Percentiles rank a stretch among this genome's conserved stretches.
Conservation (phyloP, 2,797 vertebrate species). For the Synaphobranchus kaupii region DNA sequence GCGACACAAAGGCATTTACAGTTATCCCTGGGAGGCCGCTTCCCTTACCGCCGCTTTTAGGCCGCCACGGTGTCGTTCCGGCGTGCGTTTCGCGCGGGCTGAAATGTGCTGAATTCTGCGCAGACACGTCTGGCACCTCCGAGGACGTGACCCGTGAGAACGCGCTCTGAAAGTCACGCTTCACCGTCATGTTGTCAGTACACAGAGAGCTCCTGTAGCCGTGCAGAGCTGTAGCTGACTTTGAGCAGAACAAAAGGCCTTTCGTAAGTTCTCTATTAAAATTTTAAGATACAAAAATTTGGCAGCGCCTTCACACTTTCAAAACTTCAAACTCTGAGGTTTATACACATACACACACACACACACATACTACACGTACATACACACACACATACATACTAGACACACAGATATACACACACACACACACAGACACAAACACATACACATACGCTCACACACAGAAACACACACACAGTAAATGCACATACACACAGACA, state of each 20-base stretch:
- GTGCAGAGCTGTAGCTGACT: background rate
- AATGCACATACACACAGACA: conserved; percentile 12
- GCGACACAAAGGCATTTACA: no score
- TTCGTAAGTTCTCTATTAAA: no score
- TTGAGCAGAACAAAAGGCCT: background rate
- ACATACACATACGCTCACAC: no score
- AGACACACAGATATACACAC: background rate
- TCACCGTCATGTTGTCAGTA: background rate
- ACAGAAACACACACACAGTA: no score
- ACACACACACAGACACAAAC: background rate
- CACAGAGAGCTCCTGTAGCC: background rate
- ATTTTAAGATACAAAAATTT: background rate
- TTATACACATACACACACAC: conserved; percentile 10
- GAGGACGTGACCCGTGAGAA: background rate
- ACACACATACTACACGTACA: background rate
- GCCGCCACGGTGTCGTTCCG: background rate
- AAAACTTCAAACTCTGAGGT: background rate
- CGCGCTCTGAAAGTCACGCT: background rate
- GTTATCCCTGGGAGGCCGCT: background rate
- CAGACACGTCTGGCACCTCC: background rate
- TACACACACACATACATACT: background rate
- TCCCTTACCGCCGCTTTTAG: background rate
- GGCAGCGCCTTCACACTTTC: background rate
- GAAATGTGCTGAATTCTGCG: background rate
- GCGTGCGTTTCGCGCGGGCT: background rate